These are phyloP conservation scores for Habroteleia sp. DNA, from an alignment of 2,888 invertebrate genomes.

Conservation along the genomic window DNA sequence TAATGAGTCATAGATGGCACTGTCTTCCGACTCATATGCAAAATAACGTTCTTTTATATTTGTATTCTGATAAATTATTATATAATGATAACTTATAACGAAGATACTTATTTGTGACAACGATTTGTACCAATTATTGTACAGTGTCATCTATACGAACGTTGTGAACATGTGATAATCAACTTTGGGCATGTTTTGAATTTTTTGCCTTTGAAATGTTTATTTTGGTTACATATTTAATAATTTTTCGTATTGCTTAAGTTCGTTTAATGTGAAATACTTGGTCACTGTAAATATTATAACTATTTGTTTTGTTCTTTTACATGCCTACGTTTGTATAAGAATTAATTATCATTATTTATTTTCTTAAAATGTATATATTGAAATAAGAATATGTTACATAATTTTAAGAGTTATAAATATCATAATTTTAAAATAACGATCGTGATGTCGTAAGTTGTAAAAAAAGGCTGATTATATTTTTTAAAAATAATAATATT, in stretches of 20 bases:
- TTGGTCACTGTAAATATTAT: no score
- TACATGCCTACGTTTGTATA: conserved; percentile 4
- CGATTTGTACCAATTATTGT: background rate
- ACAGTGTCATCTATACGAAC: conserved; percentile 2
- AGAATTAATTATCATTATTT: background rate
- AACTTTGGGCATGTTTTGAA: conserved; percentile 30
- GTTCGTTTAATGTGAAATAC: conserved; percentile 5
- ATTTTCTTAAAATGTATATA: no score
- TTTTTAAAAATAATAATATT: no score
- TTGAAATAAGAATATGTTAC: conserved; percentile 10
- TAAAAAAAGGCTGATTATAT: no score
- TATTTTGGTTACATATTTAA: conserved; percentile 1
- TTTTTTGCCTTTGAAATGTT: conserved; percentile 15
- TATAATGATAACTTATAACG: background rate
- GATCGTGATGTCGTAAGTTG: no score
- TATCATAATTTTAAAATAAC: no score
- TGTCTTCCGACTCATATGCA: background rate
- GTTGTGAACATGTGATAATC: conserved; percentile 14
- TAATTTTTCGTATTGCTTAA: conserved; percentile 1
- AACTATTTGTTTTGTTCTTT: conserved; percentile 1
- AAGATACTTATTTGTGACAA: background rate
- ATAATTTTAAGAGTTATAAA: conserved; percentile 19
- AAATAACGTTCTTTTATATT: conserved; percentile 2
- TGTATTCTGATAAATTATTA: background rate
- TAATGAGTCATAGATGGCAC: conserved; percentile 1